Conservation (phyloP, 2,113 vertebrate genomes). For the Lagopus leucura region DNA sequence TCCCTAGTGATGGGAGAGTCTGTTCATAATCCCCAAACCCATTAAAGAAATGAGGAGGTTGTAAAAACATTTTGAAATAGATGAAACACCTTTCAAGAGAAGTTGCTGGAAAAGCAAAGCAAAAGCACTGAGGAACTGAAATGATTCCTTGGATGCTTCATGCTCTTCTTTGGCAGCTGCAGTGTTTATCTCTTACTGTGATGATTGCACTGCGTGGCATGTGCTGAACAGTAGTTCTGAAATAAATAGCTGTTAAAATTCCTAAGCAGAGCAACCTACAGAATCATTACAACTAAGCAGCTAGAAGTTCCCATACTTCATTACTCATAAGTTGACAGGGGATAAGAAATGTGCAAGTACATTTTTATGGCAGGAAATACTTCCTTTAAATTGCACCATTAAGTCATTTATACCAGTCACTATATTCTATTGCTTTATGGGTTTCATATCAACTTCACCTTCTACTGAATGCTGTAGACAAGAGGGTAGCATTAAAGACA, state of each 20-base stretch:
- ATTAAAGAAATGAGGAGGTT: slow-evolving; percentile 16
- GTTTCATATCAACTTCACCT: background rate
- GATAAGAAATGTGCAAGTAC: background rate
- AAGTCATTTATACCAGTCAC: background rate
- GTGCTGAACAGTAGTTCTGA: background rate
- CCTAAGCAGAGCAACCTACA: background rate
- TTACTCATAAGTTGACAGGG: background rate
- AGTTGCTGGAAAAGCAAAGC: background rate
- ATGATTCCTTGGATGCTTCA: background rate
- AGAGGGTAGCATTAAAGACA: background rate
- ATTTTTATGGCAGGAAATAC: background rate
- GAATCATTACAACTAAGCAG: background rate
- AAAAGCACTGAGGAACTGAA: background rate
- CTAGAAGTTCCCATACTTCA: slow-evolving; percentile 4
- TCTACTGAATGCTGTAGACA: background rate
- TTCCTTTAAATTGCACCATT: background rate
- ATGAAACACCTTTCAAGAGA: slow-evolving; percentile 28
- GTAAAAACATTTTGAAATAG: slow-evolving; percentile 35
- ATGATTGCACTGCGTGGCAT: background rate
- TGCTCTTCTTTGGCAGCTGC: background rate
- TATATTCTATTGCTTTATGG: background rate
- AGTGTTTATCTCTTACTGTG: background rate
- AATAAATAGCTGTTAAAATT: background rate
- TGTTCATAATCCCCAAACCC: background rate
- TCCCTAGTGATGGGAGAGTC: background rate